These are phyloP conservation scores for Tenthredo livida DNA, from an alignment of 2,888 invertebrate genomes.

Conservation along the genomic window DNA sequence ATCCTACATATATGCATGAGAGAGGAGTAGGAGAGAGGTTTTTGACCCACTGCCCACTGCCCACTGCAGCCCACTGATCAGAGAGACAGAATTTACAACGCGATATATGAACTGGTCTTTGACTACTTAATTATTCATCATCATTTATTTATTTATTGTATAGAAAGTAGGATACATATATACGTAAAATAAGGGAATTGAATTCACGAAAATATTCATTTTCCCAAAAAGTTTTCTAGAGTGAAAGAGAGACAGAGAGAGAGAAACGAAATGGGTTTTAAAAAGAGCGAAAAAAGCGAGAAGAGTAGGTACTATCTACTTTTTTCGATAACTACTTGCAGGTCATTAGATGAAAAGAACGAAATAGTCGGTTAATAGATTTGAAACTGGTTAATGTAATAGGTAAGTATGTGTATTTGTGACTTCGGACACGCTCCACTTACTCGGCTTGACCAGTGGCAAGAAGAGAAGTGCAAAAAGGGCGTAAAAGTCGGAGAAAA, in stretches of 20 bases:
- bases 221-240: no score
- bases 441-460: background rate
- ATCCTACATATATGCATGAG: background rate
- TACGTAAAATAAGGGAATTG: no score
- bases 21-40: background rate
- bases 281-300: no score
- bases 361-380: background rate
- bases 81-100: background rate
- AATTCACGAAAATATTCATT: no score
- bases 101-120: background rate
- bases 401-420: background rate
- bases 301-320: no score
- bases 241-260: no score
- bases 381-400: background rate
- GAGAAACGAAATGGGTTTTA: no score
- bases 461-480: background rate
- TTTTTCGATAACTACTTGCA: no score
- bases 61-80: background rate
- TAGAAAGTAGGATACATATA: background rate
- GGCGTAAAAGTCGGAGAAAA: background rate
- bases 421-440: slow-evolving; percentile 29
- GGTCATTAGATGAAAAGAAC: background rate
- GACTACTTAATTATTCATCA: background rate
- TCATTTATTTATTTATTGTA: background rate
- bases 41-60: slow-evolving; percentile 3